Conservation (phyloP, 1,140 invertebrate genomes). For the Lordiphosa mommai region DNA sequence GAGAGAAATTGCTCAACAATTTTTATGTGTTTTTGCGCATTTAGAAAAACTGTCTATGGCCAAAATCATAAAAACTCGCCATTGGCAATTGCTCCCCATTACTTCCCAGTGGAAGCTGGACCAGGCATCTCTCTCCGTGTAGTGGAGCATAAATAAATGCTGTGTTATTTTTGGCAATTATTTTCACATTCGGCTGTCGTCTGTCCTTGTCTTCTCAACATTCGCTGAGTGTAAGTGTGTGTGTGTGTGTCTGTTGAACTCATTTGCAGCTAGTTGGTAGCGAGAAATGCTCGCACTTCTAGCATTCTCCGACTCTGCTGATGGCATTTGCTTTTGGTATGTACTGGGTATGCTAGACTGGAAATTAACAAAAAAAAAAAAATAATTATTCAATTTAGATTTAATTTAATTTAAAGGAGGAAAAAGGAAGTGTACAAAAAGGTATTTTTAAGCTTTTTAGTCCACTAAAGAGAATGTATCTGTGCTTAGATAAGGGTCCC, state of each 20-base stretch:
- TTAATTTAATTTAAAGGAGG: no score
- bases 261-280: conserved; percentile 57
- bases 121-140: conserved; percentile 10
- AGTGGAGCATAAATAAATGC: conserved; percentile 70
- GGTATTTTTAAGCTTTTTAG: no score
- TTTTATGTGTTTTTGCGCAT: conserved; percentile 76
- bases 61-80: conserved; percentile 67
- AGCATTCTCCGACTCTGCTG: not conserved
- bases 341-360: not conserved
- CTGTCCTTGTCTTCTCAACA: conserved; percentile 19
- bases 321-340: not conserved
- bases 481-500: no score
- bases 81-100: conserved; percentile 32
- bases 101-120: not conserved
- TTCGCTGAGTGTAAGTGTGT: conserved; percentile 6
- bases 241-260: conserved; percentile 39
- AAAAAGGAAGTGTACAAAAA: no score
- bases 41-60: conserved; percentile 57
- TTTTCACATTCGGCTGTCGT: conserved; percentile 71
- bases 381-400: no score
- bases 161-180: conserved; percentile 76
- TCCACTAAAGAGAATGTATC: no score
- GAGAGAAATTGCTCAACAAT: conserved; percentile 66
- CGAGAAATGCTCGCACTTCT: conserved; percentile 26
- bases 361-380: no score